phyloP scores from a whole-genome alignment of 2,888 invertebrate genomes.

The Enchytraeus crypticus region DNA sequence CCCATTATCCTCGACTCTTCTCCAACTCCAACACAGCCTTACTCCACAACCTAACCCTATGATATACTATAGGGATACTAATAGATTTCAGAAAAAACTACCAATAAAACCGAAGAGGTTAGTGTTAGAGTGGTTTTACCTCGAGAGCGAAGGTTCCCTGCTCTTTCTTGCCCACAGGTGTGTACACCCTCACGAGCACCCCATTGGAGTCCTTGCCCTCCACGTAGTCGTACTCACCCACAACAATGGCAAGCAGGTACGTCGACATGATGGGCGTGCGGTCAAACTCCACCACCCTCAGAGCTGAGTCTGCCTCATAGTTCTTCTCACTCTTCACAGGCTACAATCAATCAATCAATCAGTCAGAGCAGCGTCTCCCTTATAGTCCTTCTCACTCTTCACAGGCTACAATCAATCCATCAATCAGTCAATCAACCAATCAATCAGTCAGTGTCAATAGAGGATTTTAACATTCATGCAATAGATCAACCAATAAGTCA shows the following conservation, averaged over 20 bases:
- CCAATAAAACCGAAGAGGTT: no score
- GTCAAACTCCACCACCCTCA: slow-evolving; percentile 63
- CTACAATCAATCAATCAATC: slow-evolving; percentile 28
- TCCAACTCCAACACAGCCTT: no score
- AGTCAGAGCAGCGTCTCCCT: neutral
- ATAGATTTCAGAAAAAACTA: no score
- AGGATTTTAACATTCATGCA: no score
- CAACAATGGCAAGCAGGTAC: slow-evolving; percentile 83
- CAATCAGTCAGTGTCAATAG: no score
- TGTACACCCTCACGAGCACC: slow-evolving; percentile 56
- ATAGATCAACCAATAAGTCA: no score
- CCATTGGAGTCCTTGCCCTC: slow-evolving; percentile 76
- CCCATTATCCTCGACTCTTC: no score
- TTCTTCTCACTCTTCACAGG: slow-evolving; percentile 38
- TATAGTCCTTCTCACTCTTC: neutral
- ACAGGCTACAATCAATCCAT: no score
- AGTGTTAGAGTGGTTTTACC: no score
- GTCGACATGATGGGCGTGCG: slow-evolving; percentile 89
- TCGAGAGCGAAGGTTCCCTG: slow-evolving; percentile 85
- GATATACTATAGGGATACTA: no score
- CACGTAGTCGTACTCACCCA: slow-evolving; percentile 89
- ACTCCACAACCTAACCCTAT: no score
- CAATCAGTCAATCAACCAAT: no score
- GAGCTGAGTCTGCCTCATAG: slow-evolving; percentile 38
- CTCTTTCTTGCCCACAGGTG: slow-evolving; percentile 77